phyloP scores from a whole-genome alignment of 2,888 invertebrate species.

The Meandrusa payeni region DNA sequence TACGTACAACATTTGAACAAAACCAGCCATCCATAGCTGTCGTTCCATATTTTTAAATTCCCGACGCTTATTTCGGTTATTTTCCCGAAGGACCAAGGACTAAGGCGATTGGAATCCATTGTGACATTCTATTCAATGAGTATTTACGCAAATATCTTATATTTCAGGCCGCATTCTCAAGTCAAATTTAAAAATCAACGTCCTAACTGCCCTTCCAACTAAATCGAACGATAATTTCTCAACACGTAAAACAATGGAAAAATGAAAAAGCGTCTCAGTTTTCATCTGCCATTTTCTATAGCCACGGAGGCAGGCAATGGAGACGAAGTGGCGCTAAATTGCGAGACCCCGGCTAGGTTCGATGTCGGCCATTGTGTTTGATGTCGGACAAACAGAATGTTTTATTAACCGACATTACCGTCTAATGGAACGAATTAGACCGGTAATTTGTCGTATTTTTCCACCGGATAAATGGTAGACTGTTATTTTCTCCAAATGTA shows the following conservation, averaged over 20 bases:
- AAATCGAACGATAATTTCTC: constrained; percentile 34
- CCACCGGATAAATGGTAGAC: constrained; percentile 27
- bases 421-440: constrained; percentile 63
- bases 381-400: constrained; percentile 67
- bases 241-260: constrained; percentile 57
- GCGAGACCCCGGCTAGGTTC: constrained; percentile 50
- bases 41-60: too few species aligned
- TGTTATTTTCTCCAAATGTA: constrained; percentile 26
- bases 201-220: not conserved
- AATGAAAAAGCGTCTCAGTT: constrained; percentile 49
- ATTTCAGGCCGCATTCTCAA: too few species aligned
- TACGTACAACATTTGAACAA: too few species aligned
- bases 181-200: too few species aligned
- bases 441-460: constrained; percentile 54
- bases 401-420: constrained; percentile 68
- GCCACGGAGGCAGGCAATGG: constrained; percentile 50
- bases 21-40: too few species aligned
- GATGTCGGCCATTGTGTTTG: constrained; percentile 57
- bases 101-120: too few species aligned
- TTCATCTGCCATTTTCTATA: constrained; percentile 59
- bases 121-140: too few species aligned
- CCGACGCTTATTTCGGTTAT: too few species aligned
- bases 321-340: constrained; percentile 67
- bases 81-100: too few species aligned
- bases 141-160: too few species aligned